A percentile compares a stretch with the other conserved stretches of the same genome.
Evolutionary conservation across 2,888 invertebrate species (phyloP).

Genomic region (Eupeodes latifasciatus): DNA sequence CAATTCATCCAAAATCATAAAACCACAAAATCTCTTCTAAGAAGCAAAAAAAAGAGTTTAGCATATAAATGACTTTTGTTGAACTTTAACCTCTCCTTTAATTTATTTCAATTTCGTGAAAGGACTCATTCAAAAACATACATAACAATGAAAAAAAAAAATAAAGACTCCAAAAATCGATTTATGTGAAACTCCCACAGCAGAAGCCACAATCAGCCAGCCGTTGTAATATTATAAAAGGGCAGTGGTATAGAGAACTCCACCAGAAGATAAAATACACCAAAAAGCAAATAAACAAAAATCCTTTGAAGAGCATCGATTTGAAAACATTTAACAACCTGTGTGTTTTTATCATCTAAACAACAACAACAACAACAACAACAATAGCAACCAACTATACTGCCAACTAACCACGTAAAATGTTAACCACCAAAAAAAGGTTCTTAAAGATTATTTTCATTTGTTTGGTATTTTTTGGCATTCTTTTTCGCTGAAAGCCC

Average conservation of each 20-base stretch:
- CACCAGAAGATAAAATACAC: slow-evolving; percentile 5
- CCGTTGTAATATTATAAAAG: neutral
- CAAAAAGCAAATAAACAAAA: neutral
- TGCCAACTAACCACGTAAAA: slow-evolving; percentile 28
- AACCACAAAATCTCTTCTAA: neutral
- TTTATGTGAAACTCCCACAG: slow-evolving; percentile 20
- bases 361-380: neutral
- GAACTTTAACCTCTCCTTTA: slow-evolving; percentile 6
- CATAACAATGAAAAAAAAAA: neutral
- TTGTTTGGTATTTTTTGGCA: neutral
- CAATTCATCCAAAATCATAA: neutral
- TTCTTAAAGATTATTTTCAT: slow-evolving; percentile 26
- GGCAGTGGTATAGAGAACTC: slow-evolving; percentile 11
- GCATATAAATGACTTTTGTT: slow-evolving; percentile 20
- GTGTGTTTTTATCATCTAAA: neutral
- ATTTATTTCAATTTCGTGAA: neutral
- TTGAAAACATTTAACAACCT: slow-evolving; percentile 44
- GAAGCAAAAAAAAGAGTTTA: neutral
- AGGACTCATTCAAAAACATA: neutral
- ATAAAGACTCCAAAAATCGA: neutral
- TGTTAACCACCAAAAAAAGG: neutral
- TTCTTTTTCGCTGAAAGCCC: neutral
- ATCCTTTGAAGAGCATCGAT: slow-evolving; percentile 36
- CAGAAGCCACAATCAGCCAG: neutral
- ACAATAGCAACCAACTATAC: neutral